Evolutionary conservation across 2,888 invertebrate genomes (phyloP), one percentile per base, ranked within the genome.

Genomic region (Coenonympha glycerion): DNA sequence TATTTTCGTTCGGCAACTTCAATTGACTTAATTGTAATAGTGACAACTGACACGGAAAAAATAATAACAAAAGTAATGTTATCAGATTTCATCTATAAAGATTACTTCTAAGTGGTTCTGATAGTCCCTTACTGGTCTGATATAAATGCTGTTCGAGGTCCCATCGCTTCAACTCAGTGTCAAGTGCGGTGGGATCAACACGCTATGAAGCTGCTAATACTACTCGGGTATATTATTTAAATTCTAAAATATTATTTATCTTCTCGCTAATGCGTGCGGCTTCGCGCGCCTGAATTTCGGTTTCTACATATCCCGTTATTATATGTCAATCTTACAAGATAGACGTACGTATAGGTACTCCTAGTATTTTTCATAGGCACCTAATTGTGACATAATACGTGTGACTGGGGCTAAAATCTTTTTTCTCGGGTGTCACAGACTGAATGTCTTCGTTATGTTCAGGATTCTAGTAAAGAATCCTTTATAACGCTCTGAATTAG

Each of bases 71-170:
- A 5, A 3, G 1, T 9, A 16, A 24, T 16, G 8, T 26, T 40
- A 40, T 26, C 24, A 24, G 26, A 40, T 40, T 37, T n/a, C 6
- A 30, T 30, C 11, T 5, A 6, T 8, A 1, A 1, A 30, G 28
- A 41, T 41, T 11, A 28, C 1, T 8, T 11, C 2, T 28, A 30
- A 41, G 41, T 41, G 41, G 19, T 18, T 1, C n/a, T 8, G 41
- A 41, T 41, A 41, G 11, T 19, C 19, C 30, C 28, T n/a, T n/a
- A n/a, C 4, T 9, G 16, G 5, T 13, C 13, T 13, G 8, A 41
- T 41, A 41, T 41, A 41, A 41, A 41, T 41, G 28, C 18, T 4
- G 11, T 13, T 13, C 41, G 19, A 41, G 41, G 30, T 11, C 19
- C 19, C 3, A 3, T 18, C 37, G 4, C 15, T 2, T 19, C 8